These are phyloP conservation scores for Peromyscus californicus DNA, from an alignment of 2,113 vertebrate species.

Conservation along the genomic window DNA sequence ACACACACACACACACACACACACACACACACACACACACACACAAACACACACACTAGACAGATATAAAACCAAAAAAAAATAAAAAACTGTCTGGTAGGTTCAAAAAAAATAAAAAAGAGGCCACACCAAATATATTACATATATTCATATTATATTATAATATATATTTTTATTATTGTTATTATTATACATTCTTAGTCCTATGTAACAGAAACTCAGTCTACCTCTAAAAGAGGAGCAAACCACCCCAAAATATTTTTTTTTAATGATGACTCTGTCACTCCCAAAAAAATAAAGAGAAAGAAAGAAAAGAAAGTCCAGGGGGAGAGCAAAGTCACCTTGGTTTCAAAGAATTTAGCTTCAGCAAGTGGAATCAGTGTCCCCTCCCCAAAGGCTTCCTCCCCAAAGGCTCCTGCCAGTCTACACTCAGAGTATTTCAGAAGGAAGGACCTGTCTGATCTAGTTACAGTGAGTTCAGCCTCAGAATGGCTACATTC, in stretches of 20 bases:
- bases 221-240: not conserved
- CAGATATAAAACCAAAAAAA: not conserved
- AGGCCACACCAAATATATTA: not conserved
- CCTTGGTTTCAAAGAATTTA: constrained; percentile 39
- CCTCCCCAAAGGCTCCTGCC: not conserved
- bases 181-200: not conserved
- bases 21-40: not conserved
- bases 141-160: not conserved
- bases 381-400: not conserved
- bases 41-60: not conserved
- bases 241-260: not conserved
- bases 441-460: not conserved
- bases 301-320: not conserved
- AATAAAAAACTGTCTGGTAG: not conserved
- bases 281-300: not conserved
- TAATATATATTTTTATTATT: not conserved
- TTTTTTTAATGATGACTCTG: accelerated
- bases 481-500: not conserved
- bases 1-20: not conserved
- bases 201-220: not conserved
- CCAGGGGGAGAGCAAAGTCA: not conserved
- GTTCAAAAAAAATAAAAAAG: not conserved
- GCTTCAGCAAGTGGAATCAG: not conserved
- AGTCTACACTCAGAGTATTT: not conserved
- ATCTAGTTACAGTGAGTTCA: not conserved